These are phyloP conservation scores for Pelobates fuscus DNA, from an alignment of 2,113 vertebrate genomes.

Conservation along the genomic window DNA sequence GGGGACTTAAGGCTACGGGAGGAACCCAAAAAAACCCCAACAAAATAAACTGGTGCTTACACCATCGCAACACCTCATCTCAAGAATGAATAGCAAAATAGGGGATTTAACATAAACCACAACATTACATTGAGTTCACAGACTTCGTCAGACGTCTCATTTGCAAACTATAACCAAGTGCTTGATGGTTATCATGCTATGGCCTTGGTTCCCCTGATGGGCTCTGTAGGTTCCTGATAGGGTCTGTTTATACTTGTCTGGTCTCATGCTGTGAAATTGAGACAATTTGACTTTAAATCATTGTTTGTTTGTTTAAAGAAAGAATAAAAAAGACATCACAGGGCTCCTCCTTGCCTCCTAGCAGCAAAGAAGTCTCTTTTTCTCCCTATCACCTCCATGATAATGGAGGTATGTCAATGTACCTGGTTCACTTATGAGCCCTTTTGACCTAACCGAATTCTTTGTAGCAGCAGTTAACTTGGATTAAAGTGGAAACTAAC, in stretches of 20 bases:
- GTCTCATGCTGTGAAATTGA: conserved; percentile 18
- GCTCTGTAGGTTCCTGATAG: conserved; percentile 63
- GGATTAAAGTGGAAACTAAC: neutral
- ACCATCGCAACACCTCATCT: conserved; percentile 17
- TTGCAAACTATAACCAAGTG: conserved; percentile 12
- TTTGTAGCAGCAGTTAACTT: neutral
- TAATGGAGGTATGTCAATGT: conserved; percentile 3
- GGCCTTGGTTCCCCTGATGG: conserved; percentile 54
- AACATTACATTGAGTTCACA: conserved; percentile 14
- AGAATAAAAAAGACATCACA: neutral
- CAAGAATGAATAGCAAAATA: conserved; percentile 42
- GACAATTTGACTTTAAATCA: conserved; percentile 36
- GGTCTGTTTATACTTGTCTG: conserved; percentile 46
- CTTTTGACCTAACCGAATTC: neutral
- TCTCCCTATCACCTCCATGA: conserved; percentile 19
- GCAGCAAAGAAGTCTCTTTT: conserved; percentile 17
- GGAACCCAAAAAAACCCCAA: neutral
- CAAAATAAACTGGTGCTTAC: conserved; percentile 8
- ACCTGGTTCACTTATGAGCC: neutral
- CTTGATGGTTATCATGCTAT: conserved; percentile 13
- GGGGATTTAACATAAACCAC: conserved; percentile 3
- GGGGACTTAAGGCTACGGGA: conserved; percentile 6
- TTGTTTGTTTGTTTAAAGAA: conserved; percentile 37
- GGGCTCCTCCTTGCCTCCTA: conserved; percentile 40
- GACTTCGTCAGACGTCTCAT: neutral